Conservation (phyloP, 2,888 invertebrate genomes). For the Pterostichus niger region DNA sequence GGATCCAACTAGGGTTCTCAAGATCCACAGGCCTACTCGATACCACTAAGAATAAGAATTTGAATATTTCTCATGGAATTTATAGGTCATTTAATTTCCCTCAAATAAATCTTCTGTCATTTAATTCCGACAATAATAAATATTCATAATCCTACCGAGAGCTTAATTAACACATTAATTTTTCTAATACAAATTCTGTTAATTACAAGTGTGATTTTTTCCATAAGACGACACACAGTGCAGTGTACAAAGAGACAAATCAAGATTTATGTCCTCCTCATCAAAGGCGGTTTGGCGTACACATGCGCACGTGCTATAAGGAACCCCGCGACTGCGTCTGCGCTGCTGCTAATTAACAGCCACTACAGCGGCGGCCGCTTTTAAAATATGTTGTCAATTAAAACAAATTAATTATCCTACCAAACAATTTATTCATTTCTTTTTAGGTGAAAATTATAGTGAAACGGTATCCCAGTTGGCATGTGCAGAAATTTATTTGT, state of each 20-base stretch:
- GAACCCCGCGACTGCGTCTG: constrained; percentile 20
- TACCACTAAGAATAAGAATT: too few relatives aligned
- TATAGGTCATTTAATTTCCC: constrained; percentile 32
- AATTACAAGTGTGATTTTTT: constrained; percentile 46
- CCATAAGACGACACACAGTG: constrained; percentile 1
- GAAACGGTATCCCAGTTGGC: constrained; percentile 48
- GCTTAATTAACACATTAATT: constrained; percentile 45
- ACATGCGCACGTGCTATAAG: constrained; percentile 12
- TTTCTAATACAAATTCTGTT: constrained; percentile 51
- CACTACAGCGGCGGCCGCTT: constrained; percentile 20
- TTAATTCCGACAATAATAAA: constrained; percentile 36
- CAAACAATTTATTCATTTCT: constrained; percentile 61
- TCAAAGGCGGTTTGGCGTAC: constrained; percentile 16
- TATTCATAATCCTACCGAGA: constrained; percentile 40
- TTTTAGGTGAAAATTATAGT: constrained; percentile 65
- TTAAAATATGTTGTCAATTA: constrained; percentile 65
- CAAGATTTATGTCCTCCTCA: constrained; percentile 32
- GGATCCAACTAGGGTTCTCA: too few relatives aligned
- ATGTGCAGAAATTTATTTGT: constrained; percentile 38
- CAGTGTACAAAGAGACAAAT: constrained; percentile 15
- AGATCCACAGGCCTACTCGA: too few relatives aligned
- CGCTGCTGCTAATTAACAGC: constrained; percentile 40
- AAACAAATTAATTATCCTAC: constrained; percentile 62
- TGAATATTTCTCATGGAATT: constrained; percentile 1
- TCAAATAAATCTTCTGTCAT: constrained; percentile 28